Evolutionary conservation across 2,888 invertebrate species (phyloP).

Genomic region (Tethea ocularis): DNA sequence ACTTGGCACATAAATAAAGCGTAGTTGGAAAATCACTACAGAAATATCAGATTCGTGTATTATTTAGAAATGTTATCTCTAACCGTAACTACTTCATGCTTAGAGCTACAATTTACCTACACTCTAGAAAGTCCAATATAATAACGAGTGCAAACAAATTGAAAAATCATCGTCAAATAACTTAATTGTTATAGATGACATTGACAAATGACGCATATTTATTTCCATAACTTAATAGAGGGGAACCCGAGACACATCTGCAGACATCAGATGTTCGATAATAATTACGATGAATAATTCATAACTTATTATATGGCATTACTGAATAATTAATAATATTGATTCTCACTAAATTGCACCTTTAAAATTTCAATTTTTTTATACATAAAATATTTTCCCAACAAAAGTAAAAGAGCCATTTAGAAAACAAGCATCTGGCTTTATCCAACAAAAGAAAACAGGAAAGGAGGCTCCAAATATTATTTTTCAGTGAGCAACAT

Average conservation of each 20-base stretch:
- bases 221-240: not conserved
- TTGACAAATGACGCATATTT: not conserved
- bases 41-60: too few species aligned
- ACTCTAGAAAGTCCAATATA: not conserved
- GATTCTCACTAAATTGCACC: too few species aligned
- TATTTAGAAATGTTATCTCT: not conserved
- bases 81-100: not conserved
- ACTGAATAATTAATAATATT: not conserved
- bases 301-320: not conserved
- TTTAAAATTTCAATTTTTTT: not conserved
- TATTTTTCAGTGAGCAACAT: slow-evolving; percentile 1
- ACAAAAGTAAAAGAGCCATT: not conserved
- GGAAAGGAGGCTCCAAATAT: too few species aligned
- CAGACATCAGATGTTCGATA: not conserved
- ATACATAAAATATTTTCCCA: too few species aligned
- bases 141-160: not conserved
- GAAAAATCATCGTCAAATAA: not conserved
- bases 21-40: too few species aligned
- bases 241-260: not conserved
- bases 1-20: too few species aligned
- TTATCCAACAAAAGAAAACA: not conserved
- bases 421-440: not conserved
- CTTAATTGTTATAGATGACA: not conserved
- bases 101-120: not conserved
- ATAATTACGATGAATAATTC: not conserved